These are phyloP conservation scores for Oscheius sp. DNA, from an alignment of 2,888 invertebrate species.

Conservation along the genomic window DNA sequence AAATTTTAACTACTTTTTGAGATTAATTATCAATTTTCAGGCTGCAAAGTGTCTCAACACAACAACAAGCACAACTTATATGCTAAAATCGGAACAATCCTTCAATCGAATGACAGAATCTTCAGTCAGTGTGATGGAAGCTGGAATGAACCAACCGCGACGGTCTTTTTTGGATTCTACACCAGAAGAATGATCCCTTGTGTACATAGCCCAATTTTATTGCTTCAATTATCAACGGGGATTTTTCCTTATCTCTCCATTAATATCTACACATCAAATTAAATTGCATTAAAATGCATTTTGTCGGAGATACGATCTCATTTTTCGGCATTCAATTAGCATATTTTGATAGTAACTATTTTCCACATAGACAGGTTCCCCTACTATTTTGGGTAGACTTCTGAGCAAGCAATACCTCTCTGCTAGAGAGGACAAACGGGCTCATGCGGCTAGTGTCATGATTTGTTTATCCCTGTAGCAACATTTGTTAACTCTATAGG, in stretches of 20 bases:
- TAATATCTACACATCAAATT: constrained; percentile 7
- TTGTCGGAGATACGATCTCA: constrained; percentile 24
- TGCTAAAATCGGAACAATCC: constrained; percentile 78
- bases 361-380: constrained; percentile 10
- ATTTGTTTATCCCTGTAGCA: neutral
- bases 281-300: too few species aligned
- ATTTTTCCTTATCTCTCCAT: neutral
- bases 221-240: neutral
- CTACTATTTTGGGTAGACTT: constrained; percentile 4
- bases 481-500: neutral
- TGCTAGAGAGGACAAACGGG: constrained; percentile 6
- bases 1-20: neutral
- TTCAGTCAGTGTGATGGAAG: constrained; percentile 52
- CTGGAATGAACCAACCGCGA: neutral
- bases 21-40: constrained; percentile 73
- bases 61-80: constrained; percentile 90
- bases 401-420: neutral
- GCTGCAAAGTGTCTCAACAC: constrained; percentile 90
- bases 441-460: constrained; percentile 18
- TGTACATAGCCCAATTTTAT: neutral
- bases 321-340: neutral
- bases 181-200: constrained; percentile 11
- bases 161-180: constrained; percentile 11
- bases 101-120: constrained; percentile 68
- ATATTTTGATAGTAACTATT: neutral